Base-by-base conservation (phyloP, 1,140 invertebrate species). In the Aphelinus atriplicis region DNA sequence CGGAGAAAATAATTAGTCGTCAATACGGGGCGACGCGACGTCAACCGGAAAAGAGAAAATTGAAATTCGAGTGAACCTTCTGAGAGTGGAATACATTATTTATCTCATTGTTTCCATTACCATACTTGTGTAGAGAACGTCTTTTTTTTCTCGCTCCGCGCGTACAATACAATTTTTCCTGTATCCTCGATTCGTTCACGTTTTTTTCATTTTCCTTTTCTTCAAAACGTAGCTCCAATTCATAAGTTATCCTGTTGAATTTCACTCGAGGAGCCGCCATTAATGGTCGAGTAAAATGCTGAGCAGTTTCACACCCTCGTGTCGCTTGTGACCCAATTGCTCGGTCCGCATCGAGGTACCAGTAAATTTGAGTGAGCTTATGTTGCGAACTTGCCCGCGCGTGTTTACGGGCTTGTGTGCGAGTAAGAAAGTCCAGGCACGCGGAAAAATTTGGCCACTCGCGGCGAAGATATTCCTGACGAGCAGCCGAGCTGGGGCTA, bases 321-420 rank as follows among this genome's bases (percentile, higher is more conserved):
- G 62, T 46, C 62, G 62, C 62, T 10, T 63, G 46, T 48, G 63
- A 65, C 63, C 63, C 47, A 55, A 65, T 53, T 65, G 63, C 63
- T 63, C 43, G 48, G 3, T 53, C 48, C 4, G 50, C 43, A 48
- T 53, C 51, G 47, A 65, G 50, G 63, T 65, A 65, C 50, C 46
- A 63, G 77, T 75, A 73, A 76, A 80, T 77, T 70, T 58, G 62
- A 70, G 73, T 68, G 64, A 62, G 61, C 64, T 26, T 75, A 42
- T 66, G 46, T 57, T 9, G 70, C 77, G 73, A 53, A 53, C 5
- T 5, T 63, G 9, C 3, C 5, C 45, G 1, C 45, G 43, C 45
- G 9, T 63, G 62, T 63, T 3, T 62, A 3, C 45, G 43, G 3
- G 43, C 2, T 43, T 43, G 58, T 58, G n/a, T 58, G 57, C n/a